Percentiles rank a stretch among this genome's conserved stretches.
Conservation (phyloP, 2,888 invertebrate species). For the Timandra comae region DNA sequence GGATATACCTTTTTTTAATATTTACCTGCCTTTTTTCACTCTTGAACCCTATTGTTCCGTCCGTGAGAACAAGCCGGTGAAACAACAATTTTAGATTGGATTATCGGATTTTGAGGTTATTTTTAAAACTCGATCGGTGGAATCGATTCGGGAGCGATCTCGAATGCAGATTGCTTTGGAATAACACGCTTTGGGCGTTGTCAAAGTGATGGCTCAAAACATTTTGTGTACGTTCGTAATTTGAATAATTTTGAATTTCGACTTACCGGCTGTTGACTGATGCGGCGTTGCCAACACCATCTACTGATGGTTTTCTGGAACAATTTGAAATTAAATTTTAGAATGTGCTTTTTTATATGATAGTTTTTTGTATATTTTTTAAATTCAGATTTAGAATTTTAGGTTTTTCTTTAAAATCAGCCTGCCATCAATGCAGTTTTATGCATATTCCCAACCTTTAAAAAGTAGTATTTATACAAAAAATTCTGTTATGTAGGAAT, state of each 20-base stretch:
- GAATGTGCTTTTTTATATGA: too few species aligned
- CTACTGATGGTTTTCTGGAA: conserved; percentile 91
- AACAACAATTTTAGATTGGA: conserved; percentile 75
- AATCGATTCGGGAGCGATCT: conserved; percentile 43
- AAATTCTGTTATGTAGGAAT: too few species aligned
- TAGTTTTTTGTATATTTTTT: too few species aligned
- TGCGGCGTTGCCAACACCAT: conserved; percentile 88
- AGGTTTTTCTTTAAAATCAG: too few species aligned
- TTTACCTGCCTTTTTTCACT: conserved; percentile 52
- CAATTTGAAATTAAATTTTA: conserved; percentile 36
- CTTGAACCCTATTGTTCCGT: conserved; percentile 58
- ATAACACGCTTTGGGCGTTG: conserved; percentile 57
- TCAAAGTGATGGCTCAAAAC: conserved; percentile 19
- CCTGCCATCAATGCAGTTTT: too few species aligned
- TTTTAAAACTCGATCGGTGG: conserved; percentile 41
- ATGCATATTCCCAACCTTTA: too few species aligned
- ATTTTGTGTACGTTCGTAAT: conserved; percentile 13
- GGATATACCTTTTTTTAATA: conserved; percentile 52
- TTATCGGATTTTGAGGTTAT: conserved; percentile 57
- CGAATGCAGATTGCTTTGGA: conserved; percentile 47
- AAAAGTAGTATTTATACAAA: too few species aligned
- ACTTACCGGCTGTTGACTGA: conserved; percentile 94
- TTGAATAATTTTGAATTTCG: conserved; percentile 2
- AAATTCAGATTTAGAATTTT: too few species aligned
- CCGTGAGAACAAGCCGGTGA: conserved; percentile 64